Percentiles rank a stretch among this genome's conserved stretches.
Conservation (phyloP, 2,888 invertebrate species). For the Malthinus seriepunctatus region DNA sequence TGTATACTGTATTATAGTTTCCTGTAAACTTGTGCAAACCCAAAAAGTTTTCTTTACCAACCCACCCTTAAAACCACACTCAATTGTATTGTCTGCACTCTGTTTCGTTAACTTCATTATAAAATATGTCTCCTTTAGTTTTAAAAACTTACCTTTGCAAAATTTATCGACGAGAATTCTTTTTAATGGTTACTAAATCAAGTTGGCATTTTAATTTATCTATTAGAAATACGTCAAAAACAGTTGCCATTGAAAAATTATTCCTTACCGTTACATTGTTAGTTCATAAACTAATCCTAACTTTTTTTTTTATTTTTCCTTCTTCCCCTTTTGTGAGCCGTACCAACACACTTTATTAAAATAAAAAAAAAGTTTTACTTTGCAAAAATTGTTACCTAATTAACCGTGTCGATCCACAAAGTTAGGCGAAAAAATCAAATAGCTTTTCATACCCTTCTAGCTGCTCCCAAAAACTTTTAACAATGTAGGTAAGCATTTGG, state of each 20-base stretch:
- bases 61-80: not conserved
- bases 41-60: conserved; percentile 11
- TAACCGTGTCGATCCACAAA: conserved; percentile 14
- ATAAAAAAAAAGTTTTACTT: conserved; percentile 10
- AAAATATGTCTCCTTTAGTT: not conserved
- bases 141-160: not conserved
- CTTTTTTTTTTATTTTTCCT: conserved; percentile 13
- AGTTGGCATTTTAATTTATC: conserved; percentile 1
- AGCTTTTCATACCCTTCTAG: not conserved
- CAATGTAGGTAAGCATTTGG: too few species aligned
- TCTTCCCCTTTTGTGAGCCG: too few species aligned
- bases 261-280: conserved; percentile 10
- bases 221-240: conserved; percentile 11
- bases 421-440: not conserved
- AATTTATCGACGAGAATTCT: not conserved
- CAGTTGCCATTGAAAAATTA: conserved; percentile 20
- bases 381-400: conserved; percentile 7
- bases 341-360: not conserved
- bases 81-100: not conserved
- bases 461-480: not conserved
- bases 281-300: conserved; percentile 15
- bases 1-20: conserved; percentile 9
- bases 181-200: not conserved
- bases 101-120: conserved; percentile 9
- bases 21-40: conserved; percentile 7